Evolutionary conservation across 2,797 vertebrate species (phyloP).

Genomic region (Potorous gilbertii): DNA sequence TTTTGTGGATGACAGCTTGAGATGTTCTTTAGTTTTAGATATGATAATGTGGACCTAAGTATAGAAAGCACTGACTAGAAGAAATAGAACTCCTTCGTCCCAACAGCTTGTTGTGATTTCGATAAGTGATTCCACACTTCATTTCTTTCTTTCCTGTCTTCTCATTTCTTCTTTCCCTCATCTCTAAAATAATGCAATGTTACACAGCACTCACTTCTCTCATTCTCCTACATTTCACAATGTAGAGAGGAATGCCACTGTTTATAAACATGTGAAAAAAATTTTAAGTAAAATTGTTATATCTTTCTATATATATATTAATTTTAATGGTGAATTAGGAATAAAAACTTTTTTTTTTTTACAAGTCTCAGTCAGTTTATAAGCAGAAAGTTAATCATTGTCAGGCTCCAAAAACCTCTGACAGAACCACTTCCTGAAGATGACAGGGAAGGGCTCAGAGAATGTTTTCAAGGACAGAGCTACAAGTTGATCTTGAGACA

Average conservation of each 20-base stretch:
- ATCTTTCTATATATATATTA: not conserved
- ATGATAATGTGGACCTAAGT: not conserved
- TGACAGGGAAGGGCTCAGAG: not conserved
- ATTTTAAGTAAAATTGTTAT: not conserved
- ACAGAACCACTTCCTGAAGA: not conserved
- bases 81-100: not conserved
- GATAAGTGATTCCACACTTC: not conserved
- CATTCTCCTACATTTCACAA: not conserved
- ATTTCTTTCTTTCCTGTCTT: not conserved
- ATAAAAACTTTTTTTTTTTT: not conserved
- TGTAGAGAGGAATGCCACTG: not conserved
- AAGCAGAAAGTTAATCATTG: not conserved
- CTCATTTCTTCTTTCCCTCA: not conserved
- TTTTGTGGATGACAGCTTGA: not conserved
- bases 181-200: not conserved
- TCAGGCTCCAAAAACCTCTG: not conserved
- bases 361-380: not conserved
- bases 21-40: not conserved
- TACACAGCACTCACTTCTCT: not conserved
- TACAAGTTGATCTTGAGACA: not conserved
- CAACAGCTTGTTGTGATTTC: not conserved
- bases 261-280: not conserved
- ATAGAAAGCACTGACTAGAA: fast-evolving
- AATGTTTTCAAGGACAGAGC: not conserved
- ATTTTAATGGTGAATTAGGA: not conserved